Percentiles rank a stretch among this genome's conserved stretches.
phyloP scores from a whole-genome alignment of 2,797 vertebrate species.

The Tamandua tetradactyla region DNA sequence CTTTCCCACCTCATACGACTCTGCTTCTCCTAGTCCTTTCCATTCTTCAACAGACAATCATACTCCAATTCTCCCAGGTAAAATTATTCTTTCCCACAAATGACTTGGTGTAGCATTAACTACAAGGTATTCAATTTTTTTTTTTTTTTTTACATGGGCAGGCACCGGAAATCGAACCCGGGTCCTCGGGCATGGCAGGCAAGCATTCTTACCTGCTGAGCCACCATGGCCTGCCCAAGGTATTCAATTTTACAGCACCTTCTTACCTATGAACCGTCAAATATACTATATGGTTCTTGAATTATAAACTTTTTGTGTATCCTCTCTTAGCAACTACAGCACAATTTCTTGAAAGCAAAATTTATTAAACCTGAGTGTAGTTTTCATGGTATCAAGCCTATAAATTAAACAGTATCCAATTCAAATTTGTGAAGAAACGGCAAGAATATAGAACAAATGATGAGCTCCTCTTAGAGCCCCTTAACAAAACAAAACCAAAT shows the following conservation, averaged over 20 bases:
- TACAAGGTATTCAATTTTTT: neutral
- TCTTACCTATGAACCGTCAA: neutral
- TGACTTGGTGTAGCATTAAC: neutral
- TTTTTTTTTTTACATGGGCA: too few relatives aligned
- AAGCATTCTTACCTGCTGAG: too few relatives aligned
- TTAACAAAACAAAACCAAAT: neutral
- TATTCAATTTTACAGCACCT: neutral
- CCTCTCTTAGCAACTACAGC: neutral
- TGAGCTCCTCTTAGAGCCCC: neutral
- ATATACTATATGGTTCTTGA: neutral
- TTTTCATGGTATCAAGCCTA: neutral
- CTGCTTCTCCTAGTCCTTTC: neutral
- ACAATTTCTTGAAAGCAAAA: conserved; percentile 19
- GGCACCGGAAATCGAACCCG: too few relatives aligned
- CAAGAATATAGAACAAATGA: neutral
- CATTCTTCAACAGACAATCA: neutral
- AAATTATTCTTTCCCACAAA: neutral
- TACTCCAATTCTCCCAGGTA: neutral
- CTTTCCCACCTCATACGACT: neutral
- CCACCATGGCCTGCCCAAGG: too few relatives aligned
- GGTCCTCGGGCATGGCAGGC: too few relatives aligned
- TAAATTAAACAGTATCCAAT: neutral
- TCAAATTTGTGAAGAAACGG: neutral
- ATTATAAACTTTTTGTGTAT: neutral
- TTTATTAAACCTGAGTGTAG: neutral